A percentile compares a stretch with the other conserved stretches of the same genome.
These are phyloP conservation scores for Aptenodytes patagonicus DNA, from an alignment of 2,113 vertebrate genomes.

Conservation along the genomic window DNA sequence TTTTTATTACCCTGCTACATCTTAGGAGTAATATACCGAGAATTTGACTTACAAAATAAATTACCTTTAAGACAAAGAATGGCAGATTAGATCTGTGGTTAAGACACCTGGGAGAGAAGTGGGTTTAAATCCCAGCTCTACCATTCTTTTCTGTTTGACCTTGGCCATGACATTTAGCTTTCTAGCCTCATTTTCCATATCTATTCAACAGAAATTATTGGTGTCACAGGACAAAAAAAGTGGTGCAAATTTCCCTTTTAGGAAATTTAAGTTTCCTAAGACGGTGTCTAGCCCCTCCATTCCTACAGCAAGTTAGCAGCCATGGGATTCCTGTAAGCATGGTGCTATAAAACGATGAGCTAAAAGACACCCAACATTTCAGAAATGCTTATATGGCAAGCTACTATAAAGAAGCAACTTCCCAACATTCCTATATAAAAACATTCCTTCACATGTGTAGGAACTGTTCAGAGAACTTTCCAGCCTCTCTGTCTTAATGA, in stretches of 20 bases:
- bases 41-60: conserved; percentile 52
- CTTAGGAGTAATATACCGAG: conserved; percentile 18
- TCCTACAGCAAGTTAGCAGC: background rate
- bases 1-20: conserved; percentile 50
- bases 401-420: background rate
- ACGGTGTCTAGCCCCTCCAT: background rate
- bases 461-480: background rate
- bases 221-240: background rate
- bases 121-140: background rate
- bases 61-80: conserved; percentile 41
- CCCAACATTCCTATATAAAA: background rate
- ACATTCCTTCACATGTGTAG: background rate
- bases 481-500: background rate
- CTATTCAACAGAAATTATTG: background rate
- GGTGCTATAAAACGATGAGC: background rate
- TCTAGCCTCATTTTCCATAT: background rate
- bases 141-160: conserved; percentile 18
- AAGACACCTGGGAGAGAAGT: conserved; percentile 28
- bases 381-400: background rate
- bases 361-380: background rate
- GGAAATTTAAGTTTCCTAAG: background rate
- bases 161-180: conserved; percentile 7
- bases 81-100: conserved; percentile 19
- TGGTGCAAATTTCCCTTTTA: background rate
- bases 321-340: background rate